Conservation (phyloP, 2,797 vertebrate genomes). For the Sciurus carolinensis region DNA sequence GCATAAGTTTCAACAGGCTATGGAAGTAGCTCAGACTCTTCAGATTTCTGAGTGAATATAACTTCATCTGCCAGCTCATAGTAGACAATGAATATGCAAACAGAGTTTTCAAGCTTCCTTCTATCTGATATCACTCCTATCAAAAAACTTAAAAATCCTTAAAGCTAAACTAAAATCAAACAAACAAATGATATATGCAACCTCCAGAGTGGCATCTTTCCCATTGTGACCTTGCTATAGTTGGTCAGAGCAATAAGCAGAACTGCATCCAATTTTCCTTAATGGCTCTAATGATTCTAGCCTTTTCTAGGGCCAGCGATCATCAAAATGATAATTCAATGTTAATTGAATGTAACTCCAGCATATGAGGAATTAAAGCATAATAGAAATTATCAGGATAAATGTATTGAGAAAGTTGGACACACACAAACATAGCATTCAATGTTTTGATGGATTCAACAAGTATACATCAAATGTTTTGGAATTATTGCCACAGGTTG, state of each 20-base stretch:
- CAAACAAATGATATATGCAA: background rate
- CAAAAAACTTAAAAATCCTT: background rate
- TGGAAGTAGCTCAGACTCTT: background rate
- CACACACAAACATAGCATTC: too few species aligned
- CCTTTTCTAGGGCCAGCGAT: background rate
- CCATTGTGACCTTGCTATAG: background rate
- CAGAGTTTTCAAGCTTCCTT: background rate
- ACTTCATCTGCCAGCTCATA: background rate
- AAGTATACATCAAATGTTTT: conserved; percentile 12
- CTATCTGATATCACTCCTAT: background rate
- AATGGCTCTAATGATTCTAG: background rate
- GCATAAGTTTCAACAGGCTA: background rate
- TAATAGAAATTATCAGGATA: background rate
- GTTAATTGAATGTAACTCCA: conserved; percentile 24
- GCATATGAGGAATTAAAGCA: background rate
- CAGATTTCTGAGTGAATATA: background rate
- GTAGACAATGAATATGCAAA: background rate
- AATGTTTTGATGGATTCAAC: background rate
- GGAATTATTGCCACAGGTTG: conserved; percentile 30
- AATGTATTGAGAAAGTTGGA: background rate
- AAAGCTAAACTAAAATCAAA: background rate
- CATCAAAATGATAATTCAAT: background rate
- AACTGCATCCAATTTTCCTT: background rate
- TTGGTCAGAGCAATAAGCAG: background rate
- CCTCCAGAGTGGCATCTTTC: background rate